Conservation (phyloP, 2,113 vertebrate genomes). For the Echinops telfairi region DNA sequence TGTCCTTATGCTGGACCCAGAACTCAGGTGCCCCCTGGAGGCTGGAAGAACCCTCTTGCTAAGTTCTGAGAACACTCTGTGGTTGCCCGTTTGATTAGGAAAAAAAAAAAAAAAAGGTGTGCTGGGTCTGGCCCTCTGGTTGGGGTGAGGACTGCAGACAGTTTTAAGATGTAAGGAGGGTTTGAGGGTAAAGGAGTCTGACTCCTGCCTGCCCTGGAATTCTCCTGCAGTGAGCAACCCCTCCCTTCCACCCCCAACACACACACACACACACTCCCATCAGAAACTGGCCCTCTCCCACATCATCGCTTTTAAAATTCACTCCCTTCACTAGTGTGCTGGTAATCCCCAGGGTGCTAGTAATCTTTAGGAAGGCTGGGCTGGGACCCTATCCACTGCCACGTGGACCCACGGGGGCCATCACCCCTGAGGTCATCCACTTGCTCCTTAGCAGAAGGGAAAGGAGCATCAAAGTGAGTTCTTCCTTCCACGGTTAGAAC, state of each 20-base stretch:
- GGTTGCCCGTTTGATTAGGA: neutral
- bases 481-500: slow-evolving; percentile 28
- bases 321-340: neutral
- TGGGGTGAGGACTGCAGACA: neutral
- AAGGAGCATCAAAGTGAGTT: neutral
- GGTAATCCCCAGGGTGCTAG: neutral
- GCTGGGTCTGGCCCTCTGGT: neutral
- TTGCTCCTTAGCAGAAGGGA: neutral
- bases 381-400: neutral
- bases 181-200: neutral
- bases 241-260: too few species aligned
- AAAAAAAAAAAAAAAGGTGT: neutral
- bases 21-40: neutral
- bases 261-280: neutral
- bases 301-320: neutral
- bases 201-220: neutral
- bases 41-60: neutral
- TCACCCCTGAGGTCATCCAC: neutral
- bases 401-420: neutral
- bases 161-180: neutral
- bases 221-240: neutral
- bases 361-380: neutral
- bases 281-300: neutral
- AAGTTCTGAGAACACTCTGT: neutral
- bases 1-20: neutral